A percentile compares a stretch with the other conserved stretches of the same genome.
These are phyloP conservation scores for Trichogramma evanescens DNA, from an alignment of 2,888 invertebrate species.

Conservation along the genomic window DNA sequence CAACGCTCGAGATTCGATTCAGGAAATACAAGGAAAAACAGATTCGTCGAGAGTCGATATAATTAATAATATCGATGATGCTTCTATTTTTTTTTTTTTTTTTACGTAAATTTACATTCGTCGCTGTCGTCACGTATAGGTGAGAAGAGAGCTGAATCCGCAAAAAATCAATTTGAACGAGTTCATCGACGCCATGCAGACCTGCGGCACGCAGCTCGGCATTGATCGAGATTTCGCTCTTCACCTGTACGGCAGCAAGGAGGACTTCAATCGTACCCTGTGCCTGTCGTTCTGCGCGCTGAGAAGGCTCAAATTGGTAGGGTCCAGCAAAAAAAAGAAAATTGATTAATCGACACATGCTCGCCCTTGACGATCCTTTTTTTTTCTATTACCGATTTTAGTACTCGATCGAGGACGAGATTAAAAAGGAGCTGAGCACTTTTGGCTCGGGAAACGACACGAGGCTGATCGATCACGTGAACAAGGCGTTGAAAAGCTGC, in stretches of 20 bases:
- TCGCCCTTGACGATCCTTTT: neutral
- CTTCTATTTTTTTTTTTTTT: neutral
- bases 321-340: neutral
- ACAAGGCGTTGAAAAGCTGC: constrained; percentile 1
- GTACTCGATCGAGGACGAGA: constrained; percentile 1
- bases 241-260: neutral
- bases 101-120: neutral
- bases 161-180: constrained; percentile 1
- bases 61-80: neutral
- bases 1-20: neutral
- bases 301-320: neutral
- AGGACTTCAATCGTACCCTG: neutral
- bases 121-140: neutral
- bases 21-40: neutral
- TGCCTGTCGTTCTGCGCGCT: constrained; percentile 3
- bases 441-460: neutral
- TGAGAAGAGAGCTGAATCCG: constrained; percentile 1
- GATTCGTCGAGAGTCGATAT: neutral
- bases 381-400: neutral
- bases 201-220: constrained; percentile 1
- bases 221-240: constrained; percentile 1
- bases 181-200: constrained; percentile 2
- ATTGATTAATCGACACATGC: neutral
- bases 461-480: neutral
- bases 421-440: neutral